Evolutionary conservation across 53 echinoderm and acorn worm genomes (phyloP), one percentile per base, ranked within the genome.

Genomic region (Zoroaster sp.): DNA sequence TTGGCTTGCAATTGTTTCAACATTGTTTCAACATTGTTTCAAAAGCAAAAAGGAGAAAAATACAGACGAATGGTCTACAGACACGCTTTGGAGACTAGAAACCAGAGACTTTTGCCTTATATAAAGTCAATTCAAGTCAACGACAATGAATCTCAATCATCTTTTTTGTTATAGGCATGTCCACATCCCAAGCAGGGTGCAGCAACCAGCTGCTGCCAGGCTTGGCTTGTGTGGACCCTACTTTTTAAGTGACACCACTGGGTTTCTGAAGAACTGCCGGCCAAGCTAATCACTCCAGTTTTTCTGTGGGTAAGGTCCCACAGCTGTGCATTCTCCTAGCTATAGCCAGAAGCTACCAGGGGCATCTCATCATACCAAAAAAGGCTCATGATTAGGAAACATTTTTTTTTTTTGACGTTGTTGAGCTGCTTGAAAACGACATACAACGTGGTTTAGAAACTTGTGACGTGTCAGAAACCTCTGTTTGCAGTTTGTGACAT

Each of bases 251-350:
- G 94, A 79, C 23, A 94, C 77, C 59, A 94, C 66, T n/a, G 92
- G 87, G 76, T 94, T 89, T 72, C 89, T 94, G 40, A 90, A 89
- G 53, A 76, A 32, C 35, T 85, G 91, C 11, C 90, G 82, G 87
- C 94, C 94, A 25, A n/a, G 54, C 81, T 12, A 77, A 46, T 71
- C 70, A 87, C 40, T 74, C 83, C 15, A 38, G 55, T 71, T 72
- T n/a, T n/a, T 88, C 37, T 86, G 90, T 10, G 70, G 89, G 94
- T 91, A 87, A 79, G 77, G 2, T 7, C 28, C 63, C n/a, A 3
- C 11, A 28, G 15, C 13, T 59, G 13, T 3, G 21, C n/a, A n/a
- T n/a, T n/a, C n/a, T n/a, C n/a, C n/a, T n/a, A n/a, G n/a, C n/a
- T n/a, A n/a, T n/a, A n/a, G n/a, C n/a, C n/a, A n/a, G n/a, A n/a